Conservation (phyloP, 2,113 vertebrate species). For the Macheiramphus alcinus region DNA sequence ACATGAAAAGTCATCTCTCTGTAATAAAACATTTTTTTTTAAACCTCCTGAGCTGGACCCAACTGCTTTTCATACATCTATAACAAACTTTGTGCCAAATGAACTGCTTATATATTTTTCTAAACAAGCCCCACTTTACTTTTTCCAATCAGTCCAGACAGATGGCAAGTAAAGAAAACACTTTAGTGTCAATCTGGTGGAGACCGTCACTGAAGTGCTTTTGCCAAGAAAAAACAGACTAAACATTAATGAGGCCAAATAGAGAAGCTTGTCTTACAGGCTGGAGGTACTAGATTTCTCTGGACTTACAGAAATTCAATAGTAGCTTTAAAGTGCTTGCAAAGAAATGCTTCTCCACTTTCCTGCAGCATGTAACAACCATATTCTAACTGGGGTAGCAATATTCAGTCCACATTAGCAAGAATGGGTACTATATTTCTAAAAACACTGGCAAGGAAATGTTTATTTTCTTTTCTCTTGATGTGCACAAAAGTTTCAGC, state of each 20-base stretch:
- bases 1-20: constrained; percentile 17
- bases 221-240: constrained; percentile 78
- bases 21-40: constrained; percentile 14
- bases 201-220: constrained; percentile 65
- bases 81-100: constrained; percentile 45
- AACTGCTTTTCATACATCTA: constrained; percentile 33
- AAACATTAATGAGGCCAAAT: constrained; percentile 76
- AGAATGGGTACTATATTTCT: background rate
- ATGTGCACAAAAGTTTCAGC: background rate
- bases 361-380: background rate
- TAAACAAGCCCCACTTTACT: constrained; percentile 59
- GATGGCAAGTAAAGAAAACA: constrained; percentile 76
- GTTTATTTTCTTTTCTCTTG: background rate
- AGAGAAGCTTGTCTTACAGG: constrained; percentile 63
- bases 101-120: constrained; percentile 55
- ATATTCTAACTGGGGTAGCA: background rate
- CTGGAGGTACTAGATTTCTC: constrained; percentile 56
- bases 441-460: background rate
- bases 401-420: background rate
- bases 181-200: constrained; percentile 70
- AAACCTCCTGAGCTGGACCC: constrained; percentile 7
- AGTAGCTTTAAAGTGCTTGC: constrained; percentile 35
- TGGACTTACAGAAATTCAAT: constrained; percentile 56
- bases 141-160: constrained; percentile 74
- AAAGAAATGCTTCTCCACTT: constrained; percentile 8